phyloP scores from a whole-genome alignment of 2,113 vertebrate genomes.

The Thymallus thymallus region DNA sequence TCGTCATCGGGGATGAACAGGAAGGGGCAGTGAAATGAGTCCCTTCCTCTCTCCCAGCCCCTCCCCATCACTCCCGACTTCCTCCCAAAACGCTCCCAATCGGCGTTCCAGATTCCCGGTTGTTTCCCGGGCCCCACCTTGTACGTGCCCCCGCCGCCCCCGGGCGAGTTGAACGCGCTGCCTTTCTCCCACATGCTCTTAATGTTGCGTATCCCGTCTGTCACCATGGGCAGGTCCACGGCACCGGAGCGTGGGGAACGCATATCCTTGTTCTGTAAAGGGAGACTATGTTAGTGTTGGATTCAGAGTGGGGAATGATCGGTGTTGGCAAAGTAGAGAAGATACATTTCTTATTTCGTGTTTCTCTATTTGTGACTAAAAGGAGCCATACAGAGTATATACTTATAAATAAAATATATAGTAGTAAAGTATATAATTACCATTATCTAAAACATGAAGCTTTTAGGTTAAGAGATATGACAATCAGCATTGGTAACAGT shows the following conservation, averaged over 20 bases:
- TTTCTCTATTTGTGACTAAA: no score
- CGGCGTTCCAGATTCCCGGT: no score
- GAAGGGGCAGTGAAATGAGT: constrained; percentile 40
- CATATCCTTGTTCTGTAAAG: constrained; percentile 82
- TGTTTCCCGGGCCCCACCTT: constrained; percentile 74
- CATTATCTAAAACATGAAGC: no score
- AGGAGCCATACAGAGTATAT: no score
- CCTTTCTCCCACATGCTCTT: constrained; percentile 99
- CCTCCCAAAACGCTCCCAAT: neutral
- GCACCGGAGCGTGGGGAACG: constrained; percentile 80
- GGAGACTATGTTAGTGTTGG: neutral
- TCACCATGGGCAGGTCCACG: constrained; percentile 84
- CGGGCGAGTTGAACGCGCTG: constrained; percentile 82
- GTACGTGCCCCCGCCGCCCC: constrained; percentile 77
- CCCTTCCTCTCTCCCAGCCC: constrained; percentile 27
- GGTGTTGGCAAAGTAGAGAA: neutral
- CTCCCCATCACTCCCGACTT: neutral
- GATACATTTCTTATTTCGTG: no score
- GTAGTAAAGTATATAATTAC: no score
- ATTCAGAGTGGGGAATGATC: neutral
- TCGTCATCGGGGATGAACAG: constrained; percentile 39
- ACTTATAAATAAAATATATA: no score
- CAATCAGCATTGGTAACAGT: no score
- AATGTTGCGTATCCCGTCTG: constrained; percentile 90
- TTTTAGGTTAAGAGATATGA: no score